Evolutionary conservation across 2,888 invertebrate genomes (phyloP), one percentile per base, ranked within the genome.

Genomic region (Drosophila hamatofila): DNA sequence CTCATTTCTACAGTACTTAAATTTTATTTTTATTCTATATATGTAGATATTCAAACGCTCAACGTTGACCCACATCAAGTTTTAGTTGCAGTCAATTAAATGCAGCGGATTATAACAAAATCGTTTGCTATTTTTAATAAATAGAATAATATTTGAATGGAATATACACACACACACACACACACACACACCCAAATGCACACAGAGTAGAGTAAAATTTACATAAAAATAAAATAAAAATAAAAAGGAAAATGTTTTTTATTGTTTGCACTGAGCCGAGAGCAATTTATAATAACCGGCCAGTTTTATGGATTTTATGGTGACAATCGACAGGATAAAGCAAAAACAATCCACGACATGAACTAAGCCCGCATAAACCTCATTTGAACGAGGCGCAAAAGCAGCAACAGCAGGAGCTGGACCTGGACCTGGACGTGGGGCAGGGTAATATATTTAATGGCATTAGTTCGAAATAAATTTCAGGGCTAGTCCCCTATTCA

Each of bases 291-390:
- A 78, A 83, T 81, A 83, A 78, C 81, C 69, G 67, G 64, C 69
- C 69, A 77, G 30, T 83, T 85, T 84, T 77, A 83, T 88, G 72
- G 83, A 79, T 77, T 88, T 83, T 72, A 75, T 54, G 62, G 75
- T 64, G 83, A 87, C 88, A 84, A 84, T 87, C 85, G 88, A 87
- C 88, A 77, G 77, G 70, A 82, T 82, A 83, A 88, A 73, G 77
- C 75, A 75, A 73, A 85, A 81, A 77, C 78, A 88, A 85, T 85
- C 82, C 85, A 65, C 74, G 83, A 84, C 83, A 81, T 69, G 72
- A 74, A 60, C 82, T 84, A 84, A 84, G 68, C 81, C 75, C 41
- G 57, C 56, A 84, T 71, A 83, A 83, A 63, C 72, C 77, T 52
- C 65, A 39, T 61, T 46, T 27, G 61, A 60, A 59, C 30, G 39